These are phyloP conservation scores for Casuarius casuarius DNA, from an alignment of 2,113 vertebrate species.

Conservation along the genomic window DNA sequence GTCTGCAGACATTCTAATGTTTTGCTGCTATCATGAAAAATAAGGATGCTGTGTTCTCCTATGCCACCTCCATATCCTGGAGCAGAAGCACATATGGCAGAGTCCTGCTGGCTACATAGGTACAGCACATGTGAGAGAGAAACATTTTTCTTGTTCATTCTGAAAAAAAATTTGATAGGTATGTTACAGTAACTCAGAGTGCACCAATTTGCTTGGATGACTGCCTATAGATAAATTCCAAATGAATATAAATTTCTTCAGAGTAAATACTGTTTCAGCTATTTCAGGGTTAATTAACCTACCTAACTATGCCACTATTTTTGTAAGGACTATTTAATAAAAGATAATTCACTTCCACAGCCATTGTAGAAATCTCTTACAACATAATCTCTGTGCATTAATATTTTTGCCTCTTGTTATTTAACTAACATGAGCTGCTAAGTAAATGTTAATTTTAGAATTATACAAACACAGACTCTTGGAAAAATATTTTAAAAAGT, in stretches of 20 bases:
- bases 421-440: neutral
- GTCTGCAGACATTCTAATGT: neutral
- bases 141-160: neutral
- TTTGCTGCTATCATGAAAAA: neutral
- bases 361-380: neutral
- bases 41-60: neutral
- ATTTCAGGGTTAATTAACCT: neutral
- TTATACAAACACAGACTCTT: neutral
- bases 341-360: neutral
- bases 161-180: neutral
- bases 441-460: neutral
- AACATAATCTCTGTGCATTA: neutral
- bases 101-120: neutral
- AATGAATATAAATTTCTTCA: neutral
- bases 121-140: neutral
- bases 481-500: slow-evolving; percentile 1
- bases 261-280: neutral
- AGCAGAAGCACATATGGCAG: neutral
- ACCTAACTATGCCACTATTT: neutral
- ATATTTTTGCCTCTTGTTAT: neutral
- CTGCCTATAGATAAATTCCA: neutral
- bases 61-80: neutral
- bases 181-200: neutral
- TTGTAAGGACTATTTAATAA: neutral
- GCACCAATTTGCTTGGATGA: neutral